Conservation (phyloP, 2,797 vertebrate species). For the Chlorospingus flavigularis region DNA sequence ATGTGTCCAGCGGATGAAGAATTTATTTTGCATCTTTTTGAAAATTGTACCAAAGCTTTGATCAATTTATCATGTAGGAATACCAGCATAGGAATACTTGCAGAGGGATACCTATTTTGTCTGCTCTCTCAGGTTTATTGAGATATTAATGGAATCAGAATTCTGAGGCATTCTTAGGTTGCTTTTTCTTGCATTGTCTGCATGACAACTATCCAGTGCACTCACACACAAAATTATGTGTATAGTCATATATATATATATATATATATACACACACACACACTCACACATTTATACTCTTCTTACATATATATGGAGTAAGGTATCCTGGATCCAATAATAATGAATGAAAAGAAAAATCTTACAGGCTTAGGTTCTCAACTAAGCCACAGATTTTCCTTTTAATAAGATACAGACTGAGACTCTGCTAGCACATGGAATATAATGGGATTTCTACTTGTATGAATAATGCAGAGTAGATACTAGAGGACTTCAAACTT, state of each 20-base stretch:
- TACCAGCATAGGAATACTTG: neutral
- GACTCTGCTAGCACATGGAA: neutral
- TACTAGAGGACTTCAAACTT: neutral
- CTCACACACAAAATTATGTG: neutral
- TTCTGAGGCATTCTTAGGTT: neutral
- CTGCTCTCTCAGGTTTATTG: neutral
- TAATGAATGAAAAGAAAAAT: neutral
- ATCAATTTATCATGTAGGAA: neutral
- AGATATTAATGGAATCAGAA: neutral
- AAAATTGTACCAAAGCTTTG: neutral
- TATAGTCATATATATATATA: neutral
- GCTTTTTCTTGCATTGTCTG: neutral
- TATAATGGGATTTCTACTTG: neutral
- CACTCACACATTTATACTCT: neutral
- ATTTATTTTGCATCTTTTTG: neutral
- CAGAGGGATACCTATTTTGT: neutral
- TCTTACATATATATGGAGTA: neutral
- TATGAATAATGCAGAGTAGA: constrained; percentile 20
- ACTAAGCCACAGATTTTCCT: neutral
- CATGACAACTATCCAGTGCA: neutral
- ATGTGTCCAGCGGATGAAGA: neutral
- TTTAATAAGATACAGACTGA: neutral
- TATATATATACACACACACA: fast-evolving
- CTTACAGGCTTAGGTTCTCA: neutral
- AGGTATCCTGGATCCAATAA: neutral